Percentiles rank a stretch among this genome's conserved stretches.
phyloP scores from a whole-genome alignment of 2,113 vertebrate species.

The Grallaria varia region DNA sequence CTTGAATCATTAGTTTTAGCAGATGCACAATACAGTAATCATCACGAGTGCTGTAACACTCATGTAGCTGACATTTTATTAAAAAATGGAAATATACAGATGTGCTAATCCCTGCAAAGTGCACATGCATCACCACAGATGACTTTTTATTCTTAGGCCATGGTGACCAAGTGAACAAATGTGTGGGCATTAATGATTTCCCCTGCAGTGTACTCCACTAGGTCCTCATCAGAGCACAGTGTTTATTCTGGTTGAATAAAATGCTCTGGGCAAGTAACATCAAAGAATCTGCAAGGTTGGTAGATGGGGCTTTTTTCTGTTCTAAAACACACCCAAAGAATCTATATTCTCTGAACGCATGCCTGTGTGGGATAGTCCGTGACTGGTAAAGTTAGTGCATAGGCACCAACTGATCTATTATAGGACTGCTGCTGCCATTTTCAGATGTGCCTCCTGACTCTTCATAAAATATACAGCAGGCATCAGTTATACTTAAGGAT shows the following conservation, averaged over 20 bases:
- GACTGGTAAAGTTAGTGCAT: background rate
- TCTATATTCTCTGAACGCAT: background rate
- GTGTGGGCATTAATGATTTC: conserved; percentile 39
- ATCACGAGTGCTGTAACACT: conserved; percentile 44
- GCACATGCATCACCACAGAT: conserved; percentile 5
- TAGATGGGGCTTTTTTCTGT: background rate
- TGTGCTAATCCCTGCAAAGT: conserved; percentile 39
- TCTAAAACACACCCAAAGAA: background rate
- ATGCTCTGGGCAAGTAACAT: conserved; percentile 1
- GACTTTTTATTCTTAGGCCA: conserved; percentile 40
- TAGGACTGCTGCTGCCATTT: background rate
- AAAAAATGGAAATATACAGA: conserved; percentile 16
- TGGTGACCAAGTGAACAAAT: background rate
- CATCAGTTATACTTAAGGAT: conserved; percentile 2
- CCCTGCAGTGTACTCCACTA: background rate
- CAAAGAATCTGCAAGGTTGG: background rate
- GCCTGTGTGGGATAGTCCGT: background rate
- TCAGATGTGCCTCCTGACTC: background rate
- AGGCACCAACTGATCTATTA: background rate
- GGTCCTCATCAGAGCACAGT: background rate
- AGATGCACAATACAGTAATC: conserved; percentile 46
- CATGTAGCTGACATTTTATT: conserved; percentile 31
- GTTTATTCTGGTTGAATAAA: conserved; percentile 57
- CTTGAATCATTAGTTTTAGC: conserved; percentile 43
- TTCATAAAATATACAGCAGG: conserved; percentile 17